These are phyloP conservation scores for Drosophila pseudoananassae DNA, from an alignment of 1,140 invertebrate species.

Conservation along the genomic window DNA sequence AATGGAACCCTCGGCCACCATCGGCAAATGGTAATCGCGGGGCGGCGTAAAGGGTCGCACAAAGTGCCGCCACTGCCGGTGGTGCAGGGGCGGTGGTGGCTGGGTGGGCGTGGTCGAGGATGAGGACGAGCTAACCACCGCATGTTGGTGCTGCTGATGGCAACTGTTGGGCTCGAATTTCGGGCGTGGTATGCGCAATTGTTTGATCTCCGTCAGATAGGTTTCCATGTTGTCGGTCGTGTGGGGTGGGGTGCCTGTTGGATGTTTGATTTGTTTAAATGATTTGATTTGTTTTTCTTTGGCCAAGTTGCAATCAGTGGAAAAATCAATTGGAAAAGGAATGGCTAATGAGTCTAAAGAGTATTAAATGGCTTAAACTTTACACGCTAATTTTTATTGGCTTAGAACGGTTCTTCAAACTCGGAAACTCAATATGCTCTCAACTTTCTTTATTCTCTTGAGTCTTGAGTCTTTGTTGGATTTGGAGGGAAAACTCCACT, in stretches of 20 bases:
- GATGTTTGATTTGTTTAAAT: conserved; percentile 68
- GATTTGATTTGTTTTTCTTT: conserved; percentile 78
- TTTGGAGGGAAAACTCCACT: conserved; percentile 1
- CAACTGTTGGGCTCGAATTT: conserved; percentile 90
- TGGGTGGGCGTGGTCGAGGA: conserved; percentile 46
- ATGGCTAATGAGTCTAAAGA: background rate
- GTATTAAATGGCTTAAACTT: background rate
- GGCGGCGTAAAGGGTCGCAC: conserved; percentile 78
- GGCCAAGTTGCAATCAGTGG: conserved; percentile 66
- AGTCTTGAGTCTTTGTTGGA: conserved; percentile 3
- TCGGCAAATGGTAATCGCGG: conserved; percentile 77
- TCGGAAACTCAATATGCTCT: background rate
- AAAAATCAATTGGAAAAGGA: conserved; percentile 21
- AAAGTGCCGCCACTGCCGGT: conserved; percentile 82
- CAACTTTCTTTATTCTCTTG: conserved; percentile 1
- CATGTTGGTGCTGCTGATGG: conserved; percentile 86
- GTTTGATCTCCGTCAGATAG: conserved; percentile 92
- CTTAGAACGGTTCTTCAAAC: background rate
- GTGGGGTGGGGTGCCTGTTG: conserved; percentile 47
- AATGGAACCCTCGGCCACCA: conserved; percentile 53
- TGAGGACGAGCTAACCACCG: conserved; percentile 85
- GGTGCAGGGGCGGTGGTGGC: conserved; percentile 57
- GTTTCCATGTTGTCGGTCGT: conserved; percentile 88
- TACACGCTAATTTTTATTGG: background rate
- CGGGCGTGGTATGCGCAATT: conserved; percentile 91